phyloP scores from a whole-genome alignment of 1,140 invertebrate species.

The Temnothorax nylanderi region DNA sequence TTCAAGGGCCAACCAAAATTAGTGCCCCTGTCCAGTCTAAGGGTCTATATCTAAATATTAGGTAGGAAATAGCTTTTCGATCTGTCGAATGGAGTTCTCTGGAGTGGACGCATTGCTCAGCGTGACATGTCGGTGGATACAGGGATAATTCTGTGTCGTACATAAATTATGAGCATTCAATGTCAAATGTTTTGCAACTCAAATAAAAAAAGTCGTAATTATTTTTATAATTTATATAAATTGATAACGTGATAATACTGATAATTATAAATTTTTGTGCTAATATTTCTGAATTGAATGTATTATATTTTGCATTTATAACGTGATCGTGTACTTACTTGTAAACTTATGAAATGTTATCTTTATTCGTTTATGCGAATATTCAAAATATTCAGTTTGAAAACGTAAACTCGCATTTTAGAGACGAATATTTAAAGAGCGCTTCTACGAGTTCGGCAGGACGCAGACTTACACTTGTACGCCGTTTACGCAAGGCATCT shows the following conservation, averaged over 20 bases:
- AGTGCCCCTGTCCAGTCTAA: conserved; percentile 58
- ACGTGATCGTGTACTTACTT: not conserved
- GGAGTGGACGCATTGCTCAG: not conserved
- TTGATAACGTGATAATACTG: not conserved
- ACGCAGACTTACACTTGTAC: conserved; percentile 70
- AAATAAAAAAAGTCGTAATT: not conserved
- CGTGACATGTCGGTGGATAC: not conserved
- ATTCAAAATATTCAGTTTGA: not conserved
- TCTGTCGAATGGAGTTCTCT: conserved; percentile 22
- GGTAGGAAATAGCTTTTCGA: conserved; percentile 65
- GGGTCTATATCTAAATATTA: conserved; percentile 69
- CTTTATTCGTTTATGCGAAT: not conserved
- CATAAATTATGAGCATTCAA: not conserved
- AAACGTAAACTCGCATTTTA: not conserved
- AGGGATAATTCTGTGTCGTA: not conserved
- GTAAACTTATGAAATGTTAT: not conserved
- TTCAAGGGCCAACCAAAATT: conserved; percentile 67
- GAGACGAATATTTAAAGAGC: conserved; percentile 50
- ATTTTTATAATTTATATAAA: not conserved
- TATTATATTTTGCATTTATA: not conserved
- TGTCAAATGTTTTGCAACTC: not conserved
- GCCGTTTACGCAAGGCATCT: conserved; percentile 83
- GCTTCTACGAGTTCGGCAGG: conserved; percentile 2
- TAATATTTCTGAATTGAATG: not conserved
- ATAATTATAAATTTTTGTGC: not conserved